These are phyloP conservation scores for Tipula helvola DNA, from an alignment of 2,888 invertebrate genomes.

Conservation along the genomic window DNA sequence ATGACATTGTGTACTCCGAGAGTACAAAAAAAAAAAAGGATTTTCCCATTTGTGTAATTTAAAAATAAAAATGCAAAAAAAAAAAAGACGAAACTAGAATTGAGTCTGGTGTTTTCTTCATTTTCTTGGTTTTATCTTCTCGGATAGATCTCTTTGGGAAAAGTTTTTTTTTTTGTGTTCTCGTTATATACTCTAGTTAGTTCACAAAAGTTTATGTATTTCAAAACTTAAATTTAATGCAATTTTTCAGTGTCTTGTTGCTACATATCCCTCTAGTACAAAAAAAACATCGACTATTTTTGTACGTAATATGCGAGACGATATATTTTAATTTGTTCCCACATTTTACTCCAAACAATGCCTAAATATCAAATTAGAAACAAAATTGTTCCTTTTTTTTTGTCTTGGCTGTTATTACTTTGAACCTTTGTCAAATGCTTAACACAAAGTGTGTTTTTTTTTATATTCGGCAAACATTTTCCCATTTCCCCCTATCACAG, in stretches of 20 bases:
- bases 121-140: neutral
- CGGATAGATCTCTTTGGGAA: neutral
- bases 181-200: neutral
- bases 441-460: neutral
- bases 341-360: neutral
- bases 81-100: neutral
- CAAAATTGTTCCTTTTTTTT: neutral
- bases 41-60: conserved; percentile 4
- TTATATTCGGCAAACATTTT: neutral
- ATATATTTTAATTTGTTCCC: neutral
- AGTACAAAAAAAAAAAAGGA: neutral
- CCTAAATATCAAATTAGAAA: neutral
- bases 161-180: neutral
- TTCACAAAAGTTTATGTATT: neutral
- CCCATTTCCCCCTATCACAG: neutral
- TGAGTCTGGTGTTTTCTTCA: neutral
- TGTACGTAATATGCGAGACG: neutral
- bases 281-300: neutral
- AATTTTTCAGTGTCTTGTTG: neutral
- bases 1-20: neutral
- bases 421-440: neutral
- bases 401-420: neutral
- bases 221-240: neutral
- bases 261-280: no score
- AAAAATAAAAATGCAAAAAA: neutral